Base-by-base conservation (phyloP, 2,888 invertebrate species). In the Folsomia manolachei region DNA sequence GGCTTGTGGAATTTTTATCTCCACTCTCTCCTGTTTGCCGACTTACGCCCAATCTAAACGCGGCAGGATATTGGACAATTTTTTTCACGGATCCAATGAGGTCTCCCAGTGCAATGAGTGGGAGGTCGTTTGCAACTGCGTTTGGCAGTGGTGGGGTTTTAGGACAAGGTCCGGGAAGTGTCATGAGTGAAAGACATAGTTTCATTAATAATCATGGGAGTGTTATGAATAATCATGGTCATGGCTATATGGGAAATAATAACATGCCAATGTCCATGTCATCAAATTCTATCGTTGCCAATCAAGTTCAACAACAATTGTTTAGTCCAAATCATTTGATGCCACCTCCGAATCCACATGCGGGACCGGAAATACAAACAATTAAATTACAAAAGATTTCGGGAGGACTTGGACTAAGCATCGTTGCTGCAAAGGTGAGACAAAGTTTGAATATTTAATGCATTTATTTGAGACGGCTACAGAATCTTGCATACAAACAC, bases 341-440 rank as follows among this genome's bases (percentile, higher is more conserved):
- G 51, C 64, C 64, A n/a, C 62, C 23, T 7, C 21, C 60, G 7
- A 60, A 60, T 60, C 65, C 65, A 19, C 63, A 63, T 26, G 56
- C 75, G 21, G 74, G 78, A 81, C 91, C 92, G 14, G 90, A 93
- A 82, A 86, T 94, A 73, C 91, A 93, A 83, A 88, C 92, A 70
- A 93, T 97, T 81, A 90, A 94, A 83, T 88, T 97, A 77, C 91
- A 94, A 83, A 97, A 98, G 86, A 94, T 95, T 82, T 91, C 93
- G 76, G 95, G 93, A 82, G 97, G 98, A 77, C 97, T 99, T 92
- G 99, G 99, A 14, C 88, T 99, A 81, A 97, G 97, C 83, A 99
- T 99, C 82, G 97, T 99, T 1, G 98, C 98, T 11, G 98, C 98
- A 26, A 96, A 96, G 88, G 93, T 92, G 82, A 82, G 84, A 14